Evolutionary conservation across 2,797 vertebrate genomes (phyloP).

Genomic region (Xyrichtys novacula): DNA sequence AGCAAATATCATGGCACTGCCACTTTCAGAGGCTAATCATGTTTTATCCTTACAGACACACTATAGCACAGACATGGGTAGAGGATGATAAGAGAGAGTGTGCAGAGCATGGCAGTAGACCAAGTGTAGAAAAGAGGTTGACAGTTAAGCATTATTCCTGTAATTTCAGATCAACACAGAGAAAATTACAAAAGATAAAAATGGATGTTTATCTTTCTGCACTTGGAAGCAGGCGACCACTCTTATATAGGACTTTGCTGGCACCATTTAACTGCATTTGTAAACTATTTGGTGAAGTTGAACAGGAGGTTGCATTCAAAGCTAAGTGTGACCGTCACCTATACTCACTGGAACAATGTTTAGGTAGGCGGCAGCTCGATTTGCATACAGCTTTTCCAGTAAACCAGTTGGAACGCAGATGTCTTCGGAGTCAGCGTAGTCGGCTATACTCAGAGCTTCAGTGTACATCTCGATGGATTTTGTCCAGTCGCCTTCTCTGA

Average conservation of each 20-base stretch:
- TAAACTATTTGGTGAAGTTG: not conserved
- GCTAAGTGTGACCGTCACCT: not conserved
- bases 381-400: constrained; percentile 92
- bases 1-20: no score
- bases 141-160: no score
- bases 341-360: constrained; percentile 88
- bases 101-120: not conserved
- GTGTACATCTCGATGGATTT: constrained; percentile 93
- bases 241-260: not conserved
- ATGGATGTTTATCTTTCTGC: no score
- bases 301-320: not conserved
- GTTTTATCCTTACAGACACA: not conserved
- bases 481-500: constrained; percentile 91
- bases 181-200: no score
- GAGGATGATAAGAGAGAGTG: not conserved
- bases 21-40: no score
- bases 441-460: constrained; percentile 93
- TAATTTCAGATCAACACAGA: no score
- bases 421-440: constrained; percentile 95
- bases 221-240: no score
- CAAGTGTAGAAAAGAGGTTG: no score
- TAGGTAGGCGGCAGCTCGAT: constrained; percentile 93
- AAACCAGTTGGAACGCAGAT: constrained; percentile 87
- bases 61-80: not conserved
- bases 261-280: not conserved